Evolutionary conservation across 2,888 invertebrate genomes (phyloP).

Genomic region (Augochlorella aurata): DNA sequence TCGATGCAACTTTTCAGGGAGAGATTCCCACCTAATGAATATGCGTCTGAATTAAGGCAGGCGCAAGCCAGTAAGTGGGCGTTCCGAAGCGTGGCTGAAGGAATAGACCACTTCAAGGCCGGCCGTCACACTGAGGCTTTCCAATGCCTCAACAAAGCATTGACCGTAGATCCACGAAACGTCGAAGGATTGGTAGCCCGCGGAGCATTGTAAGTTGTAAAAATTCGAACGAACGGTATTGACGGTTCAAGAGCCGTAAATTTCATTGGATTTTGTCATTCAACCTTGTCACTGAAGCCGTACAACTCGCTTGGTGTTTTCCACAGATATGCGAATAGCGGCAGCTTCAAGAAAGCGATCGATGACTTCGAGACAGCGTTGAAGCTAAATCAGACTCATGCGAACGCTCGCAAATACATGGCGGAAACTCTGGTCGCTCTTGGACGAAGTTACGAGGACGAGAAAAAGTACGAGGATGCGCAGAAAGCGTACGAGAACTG

Average conservation of each 20-base stretch:
- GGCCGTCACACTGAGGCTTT: constrained; percentile 97
- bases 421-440: constrained; percentile 95
- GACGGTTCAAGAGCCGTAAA: neutral
- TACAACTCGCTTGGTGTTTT: neutral
- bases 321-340: constrained; percentile 92
- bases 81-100: constrained; percentile 95
- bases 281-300: neutral
- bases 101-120: constrained; percentile 96
- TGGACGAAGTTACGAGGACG: constrained; percentile 94
- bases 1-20: constrained; percentile 83
- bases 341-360: constrained; percentile 95
- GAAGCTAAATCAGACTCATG: constrained; percentile 93
- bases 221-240: neutral
- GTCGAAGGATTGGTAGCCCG: constrained; percentile 96
- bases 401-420: constrained; percentile 96
- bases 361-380: constrained; percentile 97
- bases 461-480: constrained; percentile 92
- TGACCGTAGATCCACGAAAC: constrained; percentile 95
- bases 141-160: constrained; percentile 95
- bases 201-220: constrained; percentile 88
- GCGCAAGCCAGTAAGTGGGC: constrained; percentile 97
- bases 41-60: constrained; percentile 92
- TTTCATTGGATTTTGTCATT: neutral
- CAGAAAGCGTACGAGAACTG: constrained; percentile 93
- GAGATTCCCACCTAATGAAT: constrained; percentile 91